Evolutionary conservation across 2,113 vertebrate species (phyloP).

Genomic region (Aix galericulata): DNA sequence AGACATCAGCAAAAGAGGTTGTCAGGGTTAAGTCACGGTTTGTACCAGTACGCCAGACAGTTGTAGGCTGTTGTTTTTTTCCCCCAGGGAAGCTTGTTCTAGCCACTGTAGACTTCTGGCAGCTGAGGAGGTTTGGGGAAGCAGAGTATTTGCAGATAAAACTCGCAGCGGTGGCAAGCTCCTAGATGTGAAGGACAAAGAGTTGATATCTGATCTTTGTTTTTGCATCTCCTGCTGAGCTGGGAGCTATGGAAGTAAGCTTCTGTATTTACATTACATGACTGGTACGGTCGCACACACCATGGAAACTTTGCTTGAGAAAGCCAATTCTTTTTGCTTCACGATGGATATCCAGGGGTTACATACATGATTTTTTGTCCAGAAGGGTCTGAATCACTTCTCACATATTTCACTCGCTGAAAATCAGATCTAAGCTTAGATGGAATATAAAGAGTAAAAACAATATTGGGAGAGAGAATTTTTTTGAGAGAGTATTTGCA

Average conservation of each 20-base stretch:
- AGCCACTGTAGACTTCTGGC: not conserved
- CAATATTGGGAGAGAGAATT: not conserved
- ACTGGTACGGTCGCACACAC: not conserved
- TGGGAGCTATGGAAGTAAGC: not conserved
- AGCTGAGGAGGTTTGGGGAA: not conserved
- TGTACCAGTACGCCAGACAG: not conserved
- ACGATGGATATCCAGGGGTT: not conserved
- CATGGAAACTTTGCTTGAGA: not conserved
- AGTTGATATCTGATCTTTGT: not conserved
- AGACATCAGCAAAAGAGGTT: not conserved
- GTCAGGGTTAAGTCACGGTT: not conserved
- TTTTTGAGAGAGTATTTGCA: not conserved
- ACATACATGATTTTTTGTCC: not conserved
- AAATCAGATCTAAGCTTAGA: not conserved
- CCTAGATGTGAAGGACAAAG: not conserved
- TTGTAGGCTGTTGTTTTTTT: not conserved
- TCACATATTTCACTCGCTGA: not conserved
- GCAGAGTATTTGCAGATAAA: slow-evolving; percentile 2
- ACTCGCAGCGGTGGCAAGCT: not conserved
- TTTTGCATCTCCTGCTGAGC: not conserved
- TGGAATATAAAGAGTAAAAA: not conserved
- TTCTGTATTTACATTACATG: not conserved
- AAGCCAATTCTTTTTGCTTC: not conserved
- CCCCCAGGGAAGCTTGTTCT: slow-evolving; percentile 15
- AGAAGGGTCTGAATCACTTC: not conserved